A percentile compares a stretch with the other conserved stretches of the same genome.
Evolutionary conservation across 2,113 vertebrate species (phyloP).

Genomic region (Semicossyphus pulcher): DNA sequence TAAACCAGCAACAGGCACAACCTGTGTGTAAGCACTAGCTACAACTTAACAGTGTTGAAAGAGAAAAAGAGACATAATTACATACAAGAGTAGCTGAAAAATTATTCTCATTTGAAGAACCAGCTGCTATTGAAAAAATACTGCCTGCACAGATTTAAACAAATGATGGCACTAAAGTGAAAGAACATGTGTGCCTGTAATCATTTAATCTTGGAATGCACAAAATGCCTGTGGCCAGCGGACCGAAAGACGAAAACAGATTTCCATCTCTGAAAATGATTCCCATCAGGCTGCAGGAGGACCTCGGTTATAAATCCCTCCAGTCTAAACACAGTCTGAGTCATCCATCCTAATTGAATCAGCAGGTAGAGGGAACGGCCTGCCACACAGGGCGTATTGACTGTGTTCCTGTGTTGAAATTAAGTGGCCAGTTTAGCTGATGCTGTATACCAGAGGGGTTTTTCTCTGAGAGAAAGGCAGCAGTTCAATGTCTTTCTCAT

Average conservation of each 20-base stretch:
- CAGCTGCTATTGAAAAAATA: conserved; percentile 1
- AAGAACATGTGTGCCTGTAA: neutral
- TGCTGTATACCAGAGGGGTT: conserved; percentile 20
- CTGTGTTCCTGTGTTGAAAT: conserved; percentile 46
- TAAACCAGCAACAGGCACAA: neutral
- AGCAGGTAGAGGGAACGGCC: conserved; percentile 57
- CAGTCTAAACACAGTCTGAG: conserved; percentile 52
- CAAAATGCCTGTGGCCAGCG: neutral
- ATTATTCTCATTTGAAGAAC: neutral
- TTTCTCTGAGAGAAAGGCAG: conserved; percentile 32
- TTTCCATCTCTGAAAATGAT: conserved; percentile 21
- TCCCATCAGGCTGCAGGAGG: conserved; percentile 32
- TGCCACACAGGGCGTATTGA: conserved; percentile 47
- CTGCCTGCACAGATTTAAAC: conserved; percentile 1
- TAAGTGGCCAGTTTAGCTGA: conserved; percentile 41
- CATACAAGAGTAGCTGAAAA: neutral
- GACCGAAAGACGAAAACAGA: neutral
- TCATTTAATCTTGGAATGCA: neutral
- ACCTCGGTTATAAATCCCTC: conserved; percentile 39
- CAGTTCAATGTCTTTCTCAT: conserved; percentile 11
- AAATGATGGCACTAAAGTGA: conserved; percentile 14
- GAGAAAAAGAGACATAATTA: neutral
- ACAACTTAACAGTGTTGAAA: neutral
- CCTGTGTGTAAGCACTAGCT: neutral
- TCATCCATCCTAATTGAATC: conserved; percentile 66